Percentiles rank a stretch among this genome's conserved stretches.
These are phyloP conservation scores for Watsonalla cultraria DNA, from an alignment of 2,888 invertebrate species.

Conservation along the genomic window DNA sequence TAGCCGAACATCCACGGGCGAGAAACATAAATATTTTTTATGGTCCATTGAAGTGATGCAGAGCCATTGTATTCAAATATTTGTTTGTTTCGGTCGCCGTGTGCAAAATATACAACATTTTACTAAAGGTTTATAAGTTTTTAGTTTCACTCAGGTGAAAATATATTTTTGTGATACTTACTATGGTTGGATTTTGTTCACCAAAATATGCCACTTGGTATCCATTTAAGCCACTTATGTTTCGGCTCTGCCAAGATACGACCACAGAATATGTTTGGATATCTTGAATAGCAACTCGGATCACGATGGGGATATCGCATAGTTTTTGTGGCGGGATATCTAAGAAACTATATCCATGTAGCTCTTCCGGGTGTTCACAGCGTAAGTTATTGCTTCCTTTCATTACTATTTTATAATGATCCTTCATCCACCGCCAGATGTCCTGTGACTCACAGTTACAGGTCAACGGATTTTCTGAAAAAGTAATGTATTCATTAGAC, in stretches of 20 bases:
- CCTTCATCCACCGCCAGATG: conserved; percentile 94
- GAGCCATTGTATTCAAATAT: conserved; percentile 75
- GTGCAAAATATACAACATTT: conserved; percentile 49
- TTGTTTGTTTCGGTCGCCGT: conserved; percentile 63
- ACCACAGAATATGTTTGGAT: conserved; percentile 92
- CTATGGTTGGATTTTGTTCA: conserved; percentile 70
- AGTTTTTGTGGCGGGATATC: conserved; percentile 89
- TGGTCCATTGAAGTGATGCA: conserved; percentile 77
- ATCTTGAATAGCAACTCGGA: conserved; percentile 91
- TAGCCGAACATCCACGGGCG: conserved; percentile 60
- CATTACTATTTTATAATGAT: conserved; percentile 87
- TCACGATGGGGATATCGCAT: conserved; percentile 90
- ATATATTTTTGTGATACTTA: conserved; percentile 47
- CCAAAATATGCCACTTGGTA: conserved; percentile 92
- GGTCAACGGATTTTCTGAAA: conserved; percentile 90
- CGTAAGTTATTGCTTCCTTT: conserved; percentile 81
- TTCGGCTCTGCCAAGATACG: conserved; percentile 93
- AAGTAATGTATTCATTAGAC: background rate
- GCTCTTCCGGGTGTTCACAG: conserved; percentile 90
- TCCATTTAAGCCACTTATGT: conserved; percentile 90
- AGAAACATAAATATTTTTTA: conserved; percentile 76
- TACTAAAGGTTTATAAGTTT: conserved; percentile 39
- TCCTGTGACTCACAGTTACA: conserved; percentile 95
- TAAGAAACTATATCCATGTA: conserved; percentile 86
- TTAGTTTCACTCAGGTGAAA: conserved; percentile 34